A percentile compares a stretch with the other conserved stretches of the same genome.
Evolutionary conservation across 1,140 invertebrate species (phyloP).

Genomic region (Yoshiicerus persimilis): DNA sequence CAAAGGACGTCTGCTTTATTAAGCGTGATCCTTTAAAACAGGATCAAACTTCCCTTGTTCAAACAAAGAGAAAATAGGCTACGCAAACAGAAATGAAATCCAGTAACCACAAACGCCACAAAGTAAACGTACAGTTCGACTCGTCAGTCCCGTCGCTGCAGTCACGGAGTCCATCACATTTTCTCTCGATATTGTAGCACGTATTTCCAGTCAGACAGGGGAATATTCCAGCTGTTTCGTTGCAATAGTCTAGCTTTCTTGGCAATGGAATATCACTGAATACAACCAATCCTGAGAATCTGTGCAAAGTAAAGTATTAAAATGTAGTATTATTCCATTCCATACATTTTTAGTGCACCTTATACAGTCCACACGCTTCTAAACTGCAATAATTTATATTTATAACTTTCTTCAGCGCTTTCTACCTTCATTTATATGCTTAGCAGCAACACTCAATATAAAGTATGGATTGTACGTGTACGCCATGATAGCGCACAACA

Average conservation of each 20-base stretch:
- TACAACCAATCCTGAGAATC: conserved; percentile 75
- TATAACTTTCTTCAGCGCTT: not conserved
- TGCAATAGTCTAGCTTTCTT: conserved; percentile 69
- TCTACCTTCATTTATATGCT: not conserved
- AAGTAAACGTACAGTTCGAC: not conserved
- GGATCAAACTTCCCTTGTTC: not conserved
- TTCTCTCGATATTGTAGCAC: conserved; percentile 72
- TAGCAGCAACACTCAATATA: not conserved
- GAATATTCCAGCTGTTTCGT: conserved; percentile 67
- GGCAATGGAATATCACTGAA: conserved; percentile 81
- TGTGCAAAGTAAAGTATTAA: conserved; percentile 47
- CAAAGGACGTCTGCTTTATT: not conserved
- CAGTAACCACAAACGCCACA: conserved; percentile 56
- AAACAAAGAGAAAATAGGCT: conserved; percentile 31
- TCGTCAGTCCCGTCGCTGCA: conserved; percentile 49
- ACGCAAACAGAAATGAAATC: conserved; percentile 54
- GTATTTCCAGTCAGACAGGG: conserved; percentile 74
- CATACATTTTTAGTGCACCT: not conserved
- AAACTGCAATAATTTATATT: not conserved
- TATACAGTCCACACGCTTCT: not conserved
- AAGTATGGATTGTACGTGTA: not conserved
- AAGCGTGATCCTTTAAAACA: not conserved
- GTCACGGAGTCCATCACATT: conserved; percentile 72
- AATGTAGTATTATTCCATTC: not conserved
- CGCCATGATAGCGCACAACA: not conserved